Conservation (phyloP, 2,888 invertebrate genomes). For the Andrena flavipes region DNA sequence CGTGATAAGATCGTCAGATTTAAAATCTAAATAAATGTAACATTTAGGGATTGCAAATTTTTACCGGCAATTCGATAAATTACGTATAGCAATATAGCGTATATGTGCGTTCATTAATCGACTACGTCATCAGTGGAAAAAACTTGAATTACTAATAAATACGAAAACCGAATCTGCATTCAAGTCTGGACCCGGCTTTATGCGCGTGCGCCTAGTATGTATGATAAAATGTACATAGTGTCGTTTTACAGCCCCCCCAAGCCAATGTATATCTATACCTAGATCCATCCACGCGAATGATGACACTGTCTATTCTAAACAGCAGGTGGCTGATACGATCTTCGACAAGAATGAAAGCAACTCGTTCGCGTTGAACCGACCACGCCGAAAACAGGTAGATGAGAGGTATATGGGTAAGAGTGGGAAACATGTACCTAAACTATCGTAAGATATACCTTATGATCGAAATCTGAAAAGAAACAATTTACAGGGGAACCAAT, state of each 20-base stretch:
- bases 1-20: too few relatives aligned
- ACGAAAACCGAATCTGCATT: too few relatives aligned
- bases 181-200: too few relatives aligned
- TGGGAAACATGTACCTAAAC: background rate
- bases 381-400: background rate
- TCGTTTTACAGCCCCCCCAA: background rate
- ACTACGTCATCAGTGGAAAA: too few relatives aligned
- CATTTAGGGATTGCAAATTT: too few relatives aligned
- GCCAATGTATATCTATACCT: background rate
- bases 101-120: too few relatives aligned
- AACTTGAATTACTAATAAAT: too few relatives aligned
- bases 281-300: background rate
- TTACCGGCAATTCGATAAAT: too few relatives aligned
- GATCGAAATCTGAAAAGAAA: slow-evolving; percentile 2
- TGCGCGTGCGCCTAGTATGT: too few relatives aligned
- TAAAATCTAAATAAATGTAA: too few relatives aligned
- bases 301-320: background rate
- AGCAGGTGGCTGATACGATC: background rate
- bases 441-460: background rate
- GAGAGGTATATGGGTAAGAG: slow-evolving; percentile 1
- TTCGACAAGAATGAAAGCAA: background rate
- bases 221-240: too few relatives aligned
- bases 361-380: background rate
- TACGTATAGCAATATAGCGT: too few relatives aligned
- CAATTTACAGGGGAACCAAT: background rate